A percentile compares a stretch with the other conserved stretches of the same genome.
Evolutionary conservation across 2,113 vertebrate species (phyloP).

Genomic region (Vulpes ferrilata): DNA sequence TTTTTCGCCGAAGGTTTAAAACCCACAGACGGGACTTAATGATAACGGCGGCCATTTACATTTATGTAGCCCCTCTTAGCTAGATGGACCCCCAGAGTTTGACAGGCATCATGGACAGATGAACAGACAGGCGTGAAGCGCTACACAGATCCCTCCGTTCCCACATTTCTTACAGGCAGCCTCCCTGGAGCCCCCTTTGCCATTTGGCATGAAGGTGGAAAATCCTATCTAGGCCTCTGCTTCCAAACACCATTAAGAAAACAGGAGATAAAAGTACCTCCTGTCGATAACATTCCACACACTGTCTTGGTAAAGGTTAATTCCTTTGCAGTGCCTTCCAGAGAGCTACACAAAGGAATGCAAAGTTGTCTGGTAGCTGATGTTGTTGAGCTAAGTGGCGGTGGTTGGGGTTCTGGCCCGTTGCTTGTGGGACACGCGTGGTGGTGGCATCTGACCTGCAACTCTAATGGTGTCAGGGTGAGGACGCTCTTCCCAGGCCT

Average conservation of each 20-base stretch:
- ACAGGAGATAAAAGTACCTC: not conserved
- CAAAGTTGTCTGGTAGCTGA: not conserved
- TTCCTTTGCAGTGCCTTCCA: not conserved
- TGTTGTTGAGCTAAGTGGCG: not conserved
- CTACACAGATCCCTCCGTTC: too few species aligned
- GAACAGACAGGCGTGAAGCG: not conserved
- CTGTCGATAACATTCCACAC: not conserved
- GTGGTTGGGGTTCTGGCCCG: not conserved
- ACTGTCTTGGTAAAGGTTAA: not conserved
- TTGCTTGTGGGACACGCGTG: not conserved
- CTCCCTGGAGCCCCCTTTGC: not conserved
- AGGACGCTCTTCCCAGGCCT: not conserved
- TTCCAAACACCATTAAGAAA: conserved; percentile 44
- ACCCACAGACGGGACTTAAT: conserved; percentile 63
- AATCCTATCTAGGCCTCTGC: not conserved
- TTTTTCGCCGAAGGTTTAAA: conserved; percentile 50
- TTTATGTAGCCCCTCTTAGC: conserved; percentile 62
- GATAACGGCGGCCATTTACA: conserved; percentile 72
- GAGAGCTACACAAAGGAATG: not conserved
- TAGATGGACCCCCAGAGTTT: conserved; percentile 54
- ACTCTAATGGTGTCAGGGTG: not conserved
- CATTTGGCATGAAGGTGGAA: not conserved
- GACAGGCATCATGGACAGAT: conserved; percentile 67
- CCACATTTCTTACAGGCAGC: not conserved
- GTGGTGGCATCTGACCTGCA: not conserved